Conservation (phyloP, 2,888 invertebrate genomes). For the Acleris sparsana region DNA sequence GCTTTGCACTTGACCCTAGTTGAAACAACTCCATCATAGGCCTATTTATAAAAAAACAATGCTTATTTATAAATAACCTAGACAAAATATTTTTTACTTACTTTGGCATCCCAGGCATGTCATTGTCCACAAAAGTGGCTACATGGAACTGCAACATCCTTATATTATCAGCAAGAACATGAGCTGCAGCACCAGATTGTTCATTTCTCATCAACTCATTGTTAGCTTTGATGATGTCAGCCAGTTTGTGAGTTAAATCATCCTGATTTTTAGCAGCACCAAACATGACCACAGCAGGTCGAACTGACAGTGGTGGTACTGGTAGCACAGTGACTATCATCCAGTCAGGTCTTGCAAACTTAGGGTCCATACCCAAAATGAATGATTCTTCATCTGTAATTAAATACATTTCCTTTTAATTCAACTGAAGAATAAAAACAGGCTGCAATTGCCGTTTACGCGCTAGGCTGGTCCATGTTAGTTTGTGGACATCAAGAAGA, state of each 20-base stretch:
- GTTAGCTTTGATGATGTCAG: slow-evolving; percentile 99
- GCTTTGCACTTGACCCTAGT: too few species aligned
- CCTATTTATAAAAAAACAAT: not conserved
- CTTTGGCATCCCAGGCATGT: slow-evolving; percentile 98
- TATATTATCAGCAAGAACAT: slow-evolving; percentile 97
- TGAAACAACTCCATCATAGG: too few species aligned
- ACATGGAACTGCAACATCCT: slow-evolving; percentile 99
- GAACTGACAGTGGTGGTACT: slow-evolving; percentile 97
- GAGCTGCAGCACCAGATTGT: slow-evolving; percentile 97
- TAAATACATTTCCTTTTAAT: not conserved
- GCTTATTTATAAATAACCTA: too few species aligned
- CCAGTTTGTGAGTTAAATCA: slow-evolving; percentile 98
- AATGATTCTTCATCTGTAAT: slow-evolving; percentile 95
- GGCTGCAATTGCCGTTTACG: too few species aligned
- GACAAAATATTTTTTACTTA: slow-evolving; percentile 52
- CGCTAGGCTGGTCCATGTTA: too few species aligned
- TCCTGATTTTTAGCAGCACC: slow-evolving; percentile 99
- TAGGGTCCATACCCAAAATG: slow-evolving; percentile 97
- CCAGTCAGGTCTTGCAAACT: slow-evolving; percentile 99
- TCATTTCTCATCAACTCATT: slow-evolving; percentile 98
- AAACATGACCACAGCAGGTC: slow-evolving; percentile 99
- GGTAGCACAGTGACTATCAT: slow-evolving; percentile 99
- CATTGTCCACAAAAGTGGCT: slow-evolving; percentile 98
- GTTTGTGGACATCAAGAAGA: too few species aligned
- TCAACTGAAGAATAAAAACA: too few species aligned